Base-by-base conservation (phyloP, 2,888 invertebrate species). In the Polylopha cassiicola region DNA sequence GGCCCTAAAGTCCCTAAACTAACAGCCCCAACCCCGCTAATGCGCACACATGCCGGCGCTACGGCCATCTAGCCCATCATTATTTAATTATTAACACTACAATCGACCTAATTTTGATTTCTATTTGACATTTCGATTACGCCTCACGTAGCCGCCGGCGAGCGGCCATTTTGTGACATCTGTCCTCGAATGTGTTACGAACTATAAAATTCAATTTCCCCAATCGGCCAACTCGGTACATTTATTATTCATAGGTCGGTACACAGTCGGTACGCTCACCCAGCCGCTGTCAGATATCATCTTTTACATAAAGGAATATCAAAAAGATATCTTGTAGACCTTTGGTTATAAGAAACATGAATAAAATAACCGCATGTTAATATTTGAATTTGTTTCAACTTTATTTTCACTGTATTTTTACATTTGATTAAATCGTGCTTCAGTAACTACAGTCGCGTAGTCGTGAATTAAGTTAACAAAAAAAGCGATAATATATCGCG, bases 181-280 rank as follows among this genome's bases (percentile, higher is more conserved):
- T 85, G 85, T 85, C 81, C 76, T 78, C 73, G 62, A 73, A 75
- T 82, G 82, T 82, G 82, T 81, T 82, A 71, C 77, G 67, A 82
- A 75, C 81, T 85, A 84, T 82, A 84, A 85, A 85, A 85, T 85
- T 85, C 84, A 84, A 85, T 85, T 85, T 85, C 82, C 85, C 79
- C 82, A 81, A 84, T 81, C 81, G 84, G 79, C 75, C 64, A 73
- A 73, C 75, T 70, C 78, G 76, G 65, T 75, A 73, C 81, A 84
- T 85, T 85, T 84, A 84, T 84, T 85, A 85, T 85, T 85, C 84
- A 85, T 82, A 79, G 82, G 67, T 65, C 74, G 74, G 72, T 74
- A 79, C 75, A 72, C 75, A 74, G 73, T 73, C 68, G 76, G 41
- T 24, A 36, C 36, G 36, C 24, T 30, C 29, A 34, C 75, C 68